These are phyloP conservation scores for Sthenelais limicola DNA, from an alignment of 2,888 invertebrate genomes.

Conservation along the genomic window DNA sequence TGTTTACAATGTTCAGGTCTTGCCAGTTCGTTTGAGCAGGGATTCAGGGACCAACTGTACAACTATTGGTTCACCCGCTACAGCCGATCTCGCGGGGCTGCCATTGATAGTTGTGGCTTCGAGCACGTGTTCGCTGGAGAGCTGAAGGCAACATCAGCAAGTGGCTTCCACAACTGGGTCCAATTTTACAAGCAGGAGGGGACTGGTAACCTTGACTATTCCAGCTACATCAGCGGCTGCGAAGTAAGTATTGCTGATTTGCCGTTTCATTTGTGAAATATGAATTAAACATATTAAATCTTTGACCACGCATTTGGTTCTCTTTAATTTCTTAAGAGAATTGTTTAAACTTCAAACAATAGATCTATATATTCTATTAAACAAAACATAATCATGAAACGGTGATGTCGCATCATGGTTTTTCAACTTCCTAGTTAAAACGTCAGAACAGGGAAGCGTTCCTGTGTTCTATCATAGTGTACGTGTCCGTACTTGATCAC, in stretches of 20 bases:
- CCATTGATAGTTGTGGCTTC: conserved; percentile 90
- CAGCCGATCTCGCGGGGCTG: conserved; percentile 75
- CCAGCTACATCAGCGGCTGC: conserved; percentile 14
- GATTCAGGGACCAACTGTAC: conserved; percentile 66
- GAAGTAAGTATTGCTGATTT: conserved; percentile 8
- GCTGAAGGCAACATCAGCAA: conserved; percentile 81
- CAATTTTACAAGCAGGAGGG: conserved; percentile 85
- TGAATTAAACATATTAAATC: no score
- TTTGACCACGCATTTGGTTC: no score
- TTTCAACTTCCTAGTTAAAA: no score
- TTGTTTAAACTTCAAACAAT: no score
- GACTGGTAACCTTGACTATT: conserved; percentile 46
- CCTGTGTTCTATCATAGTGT: no score
- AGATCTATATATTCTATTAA: no score
- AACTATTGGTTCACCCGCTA: conserved; percentile 80
- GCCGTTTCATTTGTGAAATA: no score
- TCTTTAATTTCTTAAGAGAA: no score
- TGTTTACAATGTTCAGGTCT: conserved; percentile 37
- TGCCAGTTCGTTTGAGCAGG: conserved; percentile 7
- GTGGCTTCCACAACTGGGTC: conserved; percentile 93
- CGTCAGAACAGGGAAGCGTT: no score
- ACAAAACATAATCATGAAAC: no score
- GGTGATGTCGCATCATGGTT: no score
- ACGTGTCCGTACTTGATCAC: no score
- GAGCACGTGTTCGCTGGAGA: conserved; percentile 94